phyloP scores from a whole-genome alignment of 2,113 vertebrate genomes.

The Scopus umbretta region DNA sequence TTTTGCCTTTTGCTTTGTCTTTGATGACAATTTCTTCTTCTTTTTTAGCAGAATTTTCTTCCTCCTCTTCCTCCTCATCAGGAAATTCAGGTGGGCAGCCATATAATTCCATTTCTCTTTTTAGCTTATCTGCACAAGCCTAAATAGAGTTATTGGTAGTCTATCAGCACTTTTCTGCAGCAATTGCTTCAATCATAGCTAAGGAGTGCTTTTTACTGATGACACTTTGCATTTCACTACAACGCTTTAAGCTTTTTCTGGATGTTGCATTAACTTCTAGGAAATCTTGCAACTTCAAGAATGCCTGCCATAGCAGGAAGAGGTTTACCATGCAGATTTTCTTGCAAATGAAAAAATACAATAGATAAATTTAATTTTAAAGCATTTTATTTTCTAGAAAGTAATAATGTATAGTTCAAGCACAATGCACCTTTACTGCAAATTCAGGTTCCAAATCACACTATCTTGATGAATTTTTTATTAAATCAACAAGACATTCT shows the following conservation, averaged over 20 bases:
- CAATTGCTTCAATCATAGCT: not conserved
- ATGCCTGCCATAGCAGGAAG: not conserved
- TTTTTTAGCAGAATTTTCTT: constrained; percentile 71
- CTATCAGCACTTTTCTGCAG: not conserved
- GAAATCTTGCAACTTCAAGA: not conserved
- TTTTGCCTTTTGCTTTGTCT: constrained; percentile 96
- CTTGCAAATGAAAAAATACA: not conserved
- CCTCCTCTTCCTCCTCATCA: constrained; percentile 90
- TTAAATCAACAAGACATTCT: not conserved
- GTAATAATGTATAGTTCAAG: not conserved
- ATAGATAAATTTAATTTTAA: not conserved
- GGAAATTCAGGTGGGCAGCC: constrained; percentile 93
- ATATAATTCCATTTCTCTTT: constrained; percentile 94
- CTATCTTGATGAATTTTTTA: not conserved
- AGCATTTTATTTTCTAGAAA: not conserved
- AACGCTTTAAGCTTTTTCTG: not conserved
- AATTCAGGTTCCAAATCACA: not conserved
- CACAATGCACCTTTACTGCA: not conserved
- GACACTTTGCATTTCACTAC: not conserved
- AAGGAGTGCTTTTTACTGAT: not conserved
- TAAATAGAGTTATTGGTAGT: constrained; percentile 27
- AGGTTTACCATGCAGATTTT: not conserved
- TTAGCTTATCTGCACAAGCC: constrained; percentile 98
- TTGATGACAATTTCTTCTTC: constrained; percentile 86
- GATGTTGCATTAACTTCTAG: not conserved